Evolutionary conservation across 2,888 invertebrate species (phyloP), one percentile per base, ranked within the genome.

Genomic region (Epistrophe eligans): DNA sequence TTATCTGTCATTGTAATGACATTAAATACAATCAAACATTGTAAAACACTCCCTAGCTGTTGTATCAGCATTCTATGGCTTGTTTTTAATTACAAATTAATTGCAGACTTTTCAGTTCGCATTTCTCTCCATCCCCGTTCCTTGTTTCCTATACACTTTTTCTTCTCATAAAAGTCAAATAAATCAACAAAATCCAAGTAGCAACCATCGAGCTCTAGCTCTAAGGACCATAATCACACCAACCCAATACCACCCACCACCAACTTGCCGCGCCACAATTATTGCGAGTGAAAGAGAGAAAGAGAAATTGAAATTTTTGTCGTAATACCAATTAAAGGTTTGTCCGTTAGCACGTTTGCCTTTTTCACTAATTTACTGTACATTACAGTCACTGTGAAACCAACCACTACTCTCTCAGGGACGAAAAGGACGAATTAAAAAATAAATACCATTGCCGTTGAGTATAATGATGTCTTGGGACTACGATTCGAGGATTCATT

Each of bases 291-390:
- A 17, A 24, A 45, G 32, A 35, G 48, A 28, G 17, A 66, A 13
- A 32, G 17, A 67, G 1, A 50, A 15, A 19, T 19, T 24, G 58
- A 19, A 80, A 19, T 79, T 55, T 70, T 32, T 55, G 28, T 57
- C 50, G 48, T 79, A 80, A 80, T 77, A 76, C 76, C 60, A 84
- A 84, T 84, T 84, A 79, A 84, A 77, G 55, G 50, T 83, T 77
- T 57, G 67, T 48, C 73, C 35, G 79, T 55, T 62, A 48, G 77
- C 77, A 64, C 77, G 81, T 71, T 62, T 48, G 45, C 40, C 70
- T 70, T 40, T 40, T 55, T 3, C 28, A 55, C 55, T 52, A 70
- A 70, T 70, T 70, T 70, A 70, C 52, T 70, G 24, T 70, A 70
- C 52, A 70, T 17, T 52, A 52, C 28, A 55, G 52, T 38, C 11